Conservation (phyloP, 2,888 invertebrate species). For the Trilocha varians region DNA sequence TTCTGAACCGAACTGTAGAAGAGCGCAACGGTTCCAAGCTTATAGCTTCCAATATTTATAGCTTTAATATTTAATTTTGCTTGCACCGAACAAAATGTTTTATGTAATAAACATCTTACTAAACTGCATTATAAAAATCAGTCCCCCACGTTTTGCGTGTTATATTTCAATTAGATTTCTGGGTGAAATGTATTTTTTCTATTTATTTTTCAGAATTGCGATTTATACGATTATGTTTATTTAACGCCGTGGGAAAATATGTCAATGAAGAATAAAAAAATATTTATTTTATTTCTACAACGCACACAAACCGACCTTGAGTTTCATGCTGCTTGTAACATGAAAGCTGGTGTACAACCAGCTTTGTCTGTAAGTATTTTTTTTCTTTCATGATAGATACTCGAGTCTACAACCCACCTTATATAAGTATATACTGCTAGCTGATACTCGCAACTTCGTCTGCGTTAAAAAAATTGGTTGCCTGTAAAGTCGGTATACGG, state of each 20-base stretch:
- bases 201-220: conserved; percentile 21
- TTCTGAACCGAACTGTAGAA: background rate
- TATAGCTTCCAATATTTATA: too few species aligned
- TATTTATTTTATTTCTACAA: conserved; percentile 20
- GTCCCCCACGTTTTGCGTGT: background rate
- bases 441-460: too few species aligned
- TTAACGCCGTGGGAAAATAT: conserved; percentile 28
- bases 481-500: too few species aligned
- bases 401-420: too few species aligned
- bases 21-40: too few species aligned
- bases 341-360: conserved; percentile 28
- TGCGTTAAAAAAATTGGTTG: too few species aligned
- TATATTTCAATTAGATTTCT: background rate
- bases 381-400: too few species aligned
- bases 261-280: conserved; percentile 26
- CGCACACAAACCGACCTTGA: conserved; percentile 23
- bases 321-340: conserved; percentile 26
- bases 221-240: conserved; percentile 24
- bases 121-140: too few species aligned
- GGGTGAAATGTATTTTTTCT: background rate
- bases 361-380: conserved; percentile 25
- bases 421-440: too few species aligned
- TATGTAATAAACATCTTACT: too few species aligned
- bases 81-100: too few species aligned
- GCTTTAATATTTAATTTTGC: too few species aligned